phyloP scores from a whole-genome alignment of 2,113 vertebrate genomes.

The Oncorhynchus masou region DNA sequence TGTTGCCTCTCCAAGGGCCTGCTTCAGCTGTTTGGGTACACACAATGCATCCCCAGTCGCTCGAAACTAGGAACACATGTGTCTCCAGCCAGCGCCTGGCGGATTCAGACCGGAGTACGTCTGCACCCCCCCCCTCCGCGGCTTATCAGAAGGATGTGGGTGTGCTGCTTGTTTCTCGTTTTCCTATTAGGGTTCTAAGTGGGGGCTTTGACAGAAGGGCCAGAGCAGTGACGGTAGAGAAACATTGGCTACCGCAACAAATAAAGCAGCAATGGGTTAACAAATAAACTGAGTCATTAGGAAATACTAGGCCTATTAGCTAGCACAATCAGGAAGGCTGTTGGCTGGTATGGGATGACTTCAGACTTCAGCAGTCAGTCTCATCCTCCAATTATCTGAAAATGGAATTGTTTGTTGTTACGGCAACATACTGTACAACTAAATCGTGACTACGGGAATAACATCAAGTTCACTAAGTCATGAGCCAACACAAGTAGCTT shows the following conservation, averaged over 20 bases:
- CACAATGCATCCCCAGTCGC: slow-evolving; percentile 46
- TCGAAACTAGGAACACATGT: slow-evolving; percentile 67
- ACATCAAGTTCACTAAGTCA: slow-evolving; percentile 39
- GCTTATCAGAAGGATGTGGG: slow-evolving; percentile 46
- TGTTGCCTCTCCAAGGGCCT: slow-evolving; percentile 50
- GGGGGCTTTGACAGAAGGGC: slow-evolving; percentile 23
- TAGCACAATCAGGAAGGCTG: slow-evolving; percentile 35
- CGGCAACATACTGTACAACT: slow-evolving; percentile 9
- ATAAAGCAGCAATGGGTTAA: background rate
- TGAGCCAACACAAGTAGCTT: slow-evolving; percentile 24
- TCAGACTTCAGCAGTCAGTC: background rate
- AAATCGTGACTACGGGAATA: slow-evolving; percentile 34
- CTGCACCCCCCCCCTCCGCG: slow-evolving; percentile 29
- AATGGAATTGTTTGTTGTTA: slow-evolving; percentile 13
- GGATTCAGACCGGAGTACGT: slow-evolving; percentile 43
- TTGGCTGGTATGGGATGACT: slow-evolving; percentile 16
- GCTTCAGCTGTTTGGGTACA: slow-evolving; percentile 66
- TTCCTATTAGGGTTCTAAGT: slow-evolving; percentile 34
- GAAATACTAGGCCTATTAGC: slow-evolving; percentile 20
- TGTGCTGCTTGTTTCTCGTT: slow-evolving; percentile 10
- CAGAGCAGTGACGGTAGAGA: slow-evolving; percentile 20
- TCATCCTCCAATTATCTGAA: slow-evolving; percentile 25
- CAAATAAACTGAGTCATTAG: background rate
- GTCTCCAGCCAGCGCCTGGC: slow-evolving; percentile 45
- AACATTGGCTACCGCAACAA: slow-evolving; percentile 15